phyloP scores from a whole-genome alignment of 2,888 invertebrate genomes.

The Nowickia ferox region DNA sequence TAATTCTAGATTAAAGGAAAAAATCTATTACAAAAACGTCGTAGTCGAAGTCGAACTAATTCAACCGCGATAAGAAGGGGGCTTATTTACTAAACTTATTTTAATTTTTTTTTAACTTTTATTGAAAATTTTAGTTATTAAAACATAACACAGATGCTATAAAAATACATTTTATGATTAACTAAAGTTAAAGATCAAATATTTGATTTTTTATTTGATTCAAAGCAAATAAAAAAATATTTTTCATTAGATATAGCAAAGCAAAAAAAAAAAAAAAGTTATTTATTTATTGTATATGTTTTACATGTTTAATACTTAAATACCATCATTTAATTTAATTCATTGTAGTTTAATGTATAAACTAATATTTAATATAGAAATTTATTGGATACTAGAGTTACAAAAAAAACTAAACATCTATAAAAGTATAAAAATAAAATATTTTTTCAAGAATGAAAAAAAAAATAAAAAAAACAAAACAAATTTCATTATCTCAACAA shows the following conservation, averaged over 20 bases:
- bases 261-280: conserved; percentile 22
- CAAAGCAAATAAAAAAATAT: conserved; percentile 7
- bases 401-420: conserved; percentile 4
- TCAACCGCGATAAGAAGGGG: no score
- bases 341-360: conserved; percentile 50
- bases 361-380: conserved; percentile 32
- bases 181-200: conserved; percentile 42
- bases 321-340: conserved; percentile 50
- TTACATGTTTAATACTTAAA: conserved; percentile 31
- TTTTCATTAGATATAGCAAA: conserved; percentile 15
- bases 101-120: background rate
- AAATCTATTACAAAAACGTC: no score
- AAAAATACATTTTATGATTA: conserved; percentile 23
- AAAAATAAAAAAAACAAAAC: conserved; percentile 2
- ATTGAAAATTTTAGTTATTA: conserved; percentile 5
- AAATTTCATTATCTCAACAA: background rate
- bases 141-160: conserved; percentile 11
- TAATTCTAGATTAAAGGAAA: no score
- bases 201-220: conserved; percentile 4
- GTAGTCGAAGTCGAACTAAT: no score
- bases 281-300: conserved; percentile 41
- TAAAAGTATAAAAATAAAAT: conserved; percentile 50
- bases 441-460: conserved; percentile 67
- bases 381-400: conserved; percentile 27
- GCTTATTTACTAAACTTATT: background rate